Conservation (phyloP, 2,797 vertebrate species). For the Yasuhikotakia modesta region DNA sequence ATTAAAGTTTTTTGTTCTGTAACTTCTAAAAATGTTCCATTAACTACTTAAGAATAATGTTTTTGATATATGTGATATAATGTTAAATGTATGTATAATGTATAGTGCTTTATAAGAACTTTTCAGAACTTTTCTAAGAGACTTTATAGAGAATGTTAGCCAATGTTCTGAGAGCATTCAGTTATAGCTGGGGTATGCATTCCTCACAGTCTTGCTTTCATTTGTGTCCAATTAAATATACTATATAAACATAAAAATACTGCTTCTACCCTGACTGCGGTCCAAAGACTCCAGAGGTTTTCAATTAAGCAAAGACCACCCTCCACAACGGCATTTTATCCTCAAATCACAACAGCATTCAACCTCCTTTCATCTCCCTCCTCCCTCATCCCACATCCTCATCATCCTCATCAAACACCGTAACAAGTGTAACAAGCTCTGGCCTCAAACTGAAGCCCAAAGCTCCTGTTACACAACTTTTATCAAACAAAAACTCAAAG, state of each 20-base stretch:
- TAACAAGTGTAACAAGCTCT: conserved; percentile 1
- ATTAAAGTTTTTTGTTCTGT: no score
- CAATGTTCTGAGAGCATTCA: no score
- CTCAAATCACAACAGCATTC: not conserved
- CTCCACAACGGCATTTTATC: no score
- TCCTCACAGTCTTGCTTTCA: not conserved
- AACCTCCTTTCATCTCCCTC: not conserved
- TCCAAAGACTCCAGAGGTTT: conserved; percentile 30
- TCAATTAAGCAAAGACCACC: not conserved
- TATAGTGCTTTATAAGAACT: no score
- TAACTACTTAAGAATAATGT: no score
- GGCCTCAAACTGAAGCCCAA: not conserved
- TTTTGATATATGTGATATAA: no score
- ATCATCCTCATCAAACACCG: conserved; percentile 3
- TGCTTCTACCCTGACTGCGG: not conserved
- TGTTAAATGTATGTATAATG: no score
- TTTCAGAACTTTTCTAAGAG: no score
- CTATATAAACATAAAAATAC: not conserved
- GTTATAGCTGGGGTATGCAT: not conserved
- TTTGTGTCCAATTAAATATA: not conserved
- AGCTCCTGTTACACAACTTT: conserved; percentile 15
- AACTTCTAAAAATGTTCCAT: no score
- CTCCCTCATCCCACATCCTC: not conserved
- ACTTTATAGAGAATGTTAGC: no score
- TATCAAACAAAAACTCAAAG: conserved; percentile 26